Base-by-base conservation (phyloP, 2,797 vertebrate genomes). In the Sandelia bainsii region DNA sequence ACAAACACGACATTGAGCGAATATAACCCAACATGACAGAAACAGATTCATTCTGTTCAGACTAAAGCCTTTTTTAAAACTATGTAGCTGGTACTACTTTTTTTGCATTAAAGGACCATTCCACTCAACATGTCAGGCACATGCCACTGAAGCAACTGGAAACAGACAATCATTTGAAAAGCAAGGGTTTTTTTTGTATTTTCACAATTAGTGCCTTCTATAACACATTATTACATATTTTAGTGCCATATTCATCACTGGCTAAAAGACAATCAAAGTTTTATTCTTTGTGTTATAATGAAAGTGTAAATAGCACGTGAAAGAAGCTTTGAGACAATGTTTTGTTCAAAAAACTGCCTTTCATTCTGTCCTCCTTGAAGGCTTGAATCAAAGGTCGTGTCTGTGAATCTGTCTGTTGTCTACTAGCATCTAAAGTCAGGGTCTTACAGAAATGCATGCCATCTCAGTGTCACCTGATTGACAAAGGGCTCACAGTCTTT, bases 401-500 rank as follows among this genome's bases (percentile, higher is more conserved):
- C 66, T 66, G 73, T 87, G 76, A 82, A 77, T 90, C 69, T 81
- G 77, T 85, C 51, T 68, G 70, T 79, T 54, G 14, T 73, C 53
- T 22, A 73, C 72, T 59, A 73, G 71, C 68, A 59, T 83, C 81
- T 83, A 45, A 89, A 87, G 87, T 93, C 91, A 91, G 90, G 90
- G 88, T 90, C 77, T 91, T 72, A 62, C 58, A 82, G 50, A 91
- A 90, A 92, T 94, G 94, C 92, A 93, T 83, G 75, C 84, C 85
- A 92, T 92, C 90, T 92, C 84, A 75, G 89, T 88, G 86, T 89
- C 92, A 94, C 93, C 93, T 93, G 94, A 95, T 90, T 87, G 92
- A 93, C 91, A 89, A 94, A 92, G 93, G 95, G 94, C 95, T 95
- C 89, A 94, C 58, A 57, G 94, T 93, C 94, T 94, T 92, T 93